phyloP scores from a whole-genome alignment of 1,140 invertebrate genomes.

The Phortica variegata region DNA sequence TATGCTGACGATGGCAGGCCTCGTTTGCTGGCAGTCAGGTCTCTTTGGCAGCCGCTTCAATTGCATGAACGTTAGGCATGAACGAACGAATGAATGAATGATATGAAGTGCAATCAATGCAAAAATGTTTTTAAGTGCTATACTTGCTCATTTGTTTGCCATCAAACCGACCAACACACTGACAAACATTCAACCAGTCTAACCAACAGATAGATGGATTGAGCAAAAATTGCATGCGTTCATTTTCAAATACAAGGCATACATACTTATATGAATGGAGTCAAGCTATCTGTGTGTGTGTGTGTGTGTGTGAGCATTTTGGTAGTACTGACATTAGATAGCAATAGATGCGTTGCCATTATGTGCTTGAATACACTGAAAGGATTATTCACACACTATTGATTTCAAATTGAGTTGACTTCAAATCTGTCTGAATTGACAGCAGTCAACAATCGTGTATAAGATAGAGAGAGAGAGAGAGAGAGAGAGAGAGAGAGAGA shows the following conservation, averaged over 20 bases:
- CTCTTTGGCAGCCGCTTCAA: conserved; percentile 20
- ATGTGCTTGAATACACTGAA: conserved; percentile 20
- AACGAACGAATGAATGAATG: conserved; percentile 25
- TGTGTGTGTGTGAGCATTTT: too few species aligned
- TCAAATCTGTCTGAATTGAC: conserved; percentile 53
- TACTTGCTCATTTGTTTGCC: background rate
- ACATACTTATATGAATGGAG: conserved; percentile 5
- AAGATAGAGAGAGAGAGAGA: too few species aligned
- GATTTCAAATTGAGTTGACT: conserved; percentile 55
- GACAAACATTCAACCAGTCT: conserved; percentile 15
- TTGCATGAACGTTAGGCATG: conserved; percentile 18
- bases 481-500: too few species aligned
- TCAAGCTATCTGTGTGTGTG: conserved; percentile 9
- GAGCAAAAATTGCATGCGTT: conserved; percentile 1
- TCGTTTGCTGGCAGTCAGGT: background rate
- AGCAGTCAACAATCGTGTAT: too few species aligned
- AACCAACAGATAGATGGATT: too few species aligned
- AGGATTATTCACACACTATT: conserved; percentile 55
- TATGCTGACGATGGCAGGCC: conserved; percentile 40
- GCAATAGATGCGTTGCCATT: too few species aligned
- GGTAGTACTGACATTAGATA: conserved; percentile 17
- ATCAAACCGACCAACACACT: conserved; percentile 3
- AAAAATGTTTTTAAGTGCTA: conserved; percentile 48
- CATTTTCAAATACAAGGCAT: conserved; percentile 34
- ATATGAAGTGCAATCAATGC: conserved; percentile 54